These are phyloP conservation scores for Cacatua alba DNA, from an alignment of 2,113 vertebrate genomes.

Conservation along the genomic window DNA sequence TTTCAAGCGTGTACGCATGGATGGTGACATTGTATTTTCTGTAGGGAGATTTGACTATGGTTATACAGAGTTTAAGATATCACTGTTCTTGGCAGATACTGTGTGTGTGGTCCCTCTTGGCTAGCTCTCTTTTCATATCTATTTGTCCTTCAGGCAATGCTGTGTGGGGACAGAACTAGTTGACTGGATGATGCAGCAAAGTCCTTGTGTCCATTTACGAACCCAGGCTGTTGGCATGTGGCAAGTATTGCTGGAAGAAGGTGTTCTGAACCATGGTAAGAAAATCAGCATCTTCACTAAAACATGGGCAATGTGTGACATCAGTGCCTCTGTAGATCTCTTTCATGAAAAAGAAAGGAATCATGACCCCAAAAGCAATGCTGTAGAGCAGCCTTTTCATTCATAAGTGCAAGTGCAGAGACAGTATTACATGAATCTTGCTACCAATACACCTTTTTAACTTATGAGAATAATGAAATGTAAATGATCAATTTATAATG, in stretches of 20 bases:
- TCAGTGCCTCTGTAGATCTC: not conserved
- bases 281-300: not conserved
- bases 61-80: not conserved
- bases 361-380: not conserved
- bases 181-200: slow-evolving; percentile 96
- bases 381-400: not conserved
- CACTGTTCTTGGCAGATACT: not conserved
- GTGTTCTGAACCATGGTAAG: slow-evolving; percentile 94
- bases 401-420: not conserved
- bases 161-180: slow-evolving; percentile 96
- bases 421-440: not conserved
- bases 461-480: not conserved
- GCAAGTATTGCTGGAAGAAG: slow-evolving; percentile 95
- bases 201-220: slow-evolving; percentile 90
- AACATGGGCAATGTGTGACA: not conserved
- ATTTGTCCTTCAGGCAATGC: slow-evolving; percentile 83
- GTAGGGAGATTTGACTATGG: not conserved
- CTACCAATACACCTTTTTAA: slow-evolving; percentile 9
- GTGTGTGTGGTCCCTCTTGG: not conserved
- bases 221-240: slow-evolving; percentile 96
- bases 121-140: not conserved
- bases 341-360: not conserved
- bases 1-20: not conserved
- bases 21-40: not conserved
- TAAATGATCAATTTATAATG: slow-evolving; percentile 16